Conservation (phyloP, 2,797 vertebrate genomes). For the Acropternis orthonyx region DNA sequence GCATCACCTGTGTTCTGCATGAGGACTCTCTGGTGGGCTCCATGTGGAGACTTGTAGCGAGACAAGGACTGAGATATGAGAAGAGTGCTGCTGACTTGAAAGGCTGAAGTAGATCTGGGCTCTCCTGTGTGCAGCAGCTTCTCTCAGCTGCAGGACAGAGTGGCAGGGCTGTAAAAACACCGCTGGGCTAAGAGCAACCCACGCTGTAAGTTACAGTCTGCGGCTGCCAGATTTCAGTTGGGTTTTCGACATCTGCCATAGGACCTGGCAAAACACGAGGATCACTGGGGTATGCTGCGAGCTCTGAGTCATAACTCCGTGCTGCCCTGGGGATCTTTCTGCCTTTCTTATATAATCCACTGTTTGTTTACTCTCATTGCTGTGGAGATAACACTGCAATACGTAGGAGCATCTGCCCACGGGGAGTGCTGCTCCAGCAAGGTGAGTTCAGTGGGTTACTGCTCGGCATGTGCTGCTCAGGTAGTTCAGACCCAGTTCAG, state of each 20-base stretch:
- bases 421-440: conserved; percentile 19
- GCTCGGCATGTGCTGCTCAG: not conserved
- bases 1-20: not conserved
- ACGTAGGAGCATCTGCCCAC: not conserved
- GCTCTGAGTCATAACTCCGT: conserved; percentile 31
- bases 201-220: not conserved
- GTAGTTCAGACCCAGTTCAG: conserved; percentile 48
- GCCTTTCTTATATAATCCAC: conserved; percentile 47
- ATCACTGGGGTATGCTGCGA: not conserved
- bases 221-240: conserved; percentile 10
- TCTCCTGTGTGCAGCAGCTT: not conserved
- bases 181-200: not conserved
- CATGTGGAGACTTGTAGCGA: not conserved
- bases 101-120: not conserved
- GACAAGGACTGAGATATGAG: not conserved
- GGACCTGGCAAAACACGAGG: not conserved
- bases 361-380: conserved; percentile 57
- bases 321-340: conserved; percentile 44
- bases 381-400: conserved; percentile 38
- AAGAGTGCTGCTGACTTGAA: not conserved
- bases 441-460: conserved; percentile 38
- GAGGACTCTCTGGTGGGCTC: not conserved
- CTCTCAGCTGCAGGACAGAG: not conserved
- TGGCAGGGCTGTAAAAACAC: not conserved
- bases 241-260: not conserved